These are phyloP conservation scores for Scaptomyza reducta DNA, from an alignment of 2,888 invertebrate species.

Conservation along the genomic window DNA sequence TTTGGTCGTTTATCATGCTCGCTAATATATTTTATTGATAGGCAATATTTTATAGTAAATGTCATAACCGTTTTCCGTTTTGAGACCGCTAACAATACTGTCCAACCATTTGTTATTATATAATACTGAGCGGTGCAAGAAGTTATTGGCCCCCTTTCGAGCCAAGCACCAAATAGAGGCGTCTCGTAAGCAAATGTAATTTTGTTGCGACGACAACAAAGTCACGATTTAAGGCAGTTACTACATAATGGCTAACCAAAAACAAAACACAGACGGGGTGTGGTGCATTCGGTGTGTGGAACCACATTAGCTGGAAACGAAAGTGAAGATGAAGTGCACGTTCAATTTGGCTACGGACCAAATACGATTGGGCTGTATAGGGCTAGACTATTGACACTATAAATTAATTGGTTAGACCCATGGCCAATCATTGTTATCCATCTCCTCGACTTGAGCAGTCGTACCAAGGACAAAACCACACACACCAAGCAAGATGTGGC, in stretches of 20 bases:
- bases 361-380: slow-evolving; percentile 5
- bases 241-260: slow-evolving; percentile 40
- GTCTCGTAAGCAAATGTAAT: slow-evolving; percentile 47
- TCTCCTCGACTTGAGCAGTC: slow-evolving; percentile 46
- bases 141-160: slow-evolving; percentile 52
- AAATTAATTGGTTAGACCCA: slow-evolving; percentile 66
- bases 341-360: slow-evolving; percentile 35
- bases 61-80: slow-evolving; percentile 44
- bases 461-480: slow-evolving; percentile 31
- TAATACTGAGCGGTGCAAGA: slow-evolving; percentile 51
- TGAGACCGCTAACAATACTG: slow-evolving; percentile 10
- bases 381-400: slow-evolving; percentile 63
- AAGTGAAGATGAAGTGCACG: slow-evolving; percentile 63
- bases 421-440: slow-evolving; percentile 68
- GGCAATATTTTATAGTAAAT: slow-evolving; percentile 15
- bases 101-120: slow-evolving; percentile 30
- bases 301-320: slow-evolving; percentile 30
- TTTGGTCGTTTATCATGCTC: slow-evolving; percentile 1
- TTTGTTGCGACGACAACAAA: slow-evolving; percentile 34
- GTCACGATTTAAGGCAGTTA: slow-evolving; percentile 67
- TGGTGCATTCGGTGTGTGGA: slow-evolving; percentile 9
- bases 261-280: slow-evolving; percentile 8
- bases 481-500: slow-evolving; percentile 66
- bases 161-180: slow-evolving; percentile 13
- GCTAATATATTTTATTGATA: slow-evolving; percentile 30